Base-by-base conservation (phyloP, 2,888 invertebrate genomes). In the Epirrhoe tristata region DNA sequence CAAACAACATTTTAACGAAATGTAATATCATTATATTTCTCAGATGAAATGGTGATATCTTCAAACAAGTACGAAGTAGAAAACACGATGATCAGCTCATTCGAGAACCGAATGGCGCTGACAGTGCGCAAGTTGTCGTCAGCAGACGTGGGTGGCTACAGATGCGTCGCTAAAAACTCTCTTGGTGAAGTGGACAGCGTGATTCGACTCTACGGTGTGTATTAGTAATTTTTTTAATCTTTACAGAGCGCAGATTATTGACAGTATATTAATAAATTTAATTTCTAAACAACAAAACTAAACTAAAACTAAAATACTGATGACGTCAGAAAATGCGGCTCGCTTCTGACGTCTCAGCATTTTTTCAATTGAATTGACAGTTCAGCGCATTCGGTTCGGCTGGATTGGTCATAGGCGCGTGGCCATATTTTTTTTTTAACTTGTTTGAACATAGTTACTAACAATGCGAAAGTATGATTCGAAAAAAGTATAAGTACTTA, bases 181-280 rank as follows among this genome's bases (percentile, higher is more conserved):
- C 94, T 98, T 2, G 98, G 98, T 0, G 98, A 97, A 86, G 97
- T 97, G 17, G 98, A 98, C 84, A 97, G 97, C 89, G 96, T 96
- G 81, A 97, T 98, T 80, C 95, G 97, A 74, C 93, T 98, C 59
- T 98, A 98, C 86, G 97, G 98, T 98, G 88, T 95, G 95, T 31
- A 43, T 43, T 5, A 10, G 4, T 43, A 4, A 6, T 43, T 43
- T 10, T 1, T 43, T 43, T n/a, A 7, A n/a, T 12, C 0, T 10
- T n/a, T 43, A 43, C 43, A n/a, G 43, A 8, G n/a, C 10, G 10
- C 12, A 34, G 48, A 48, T 50, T 50, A 50, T 17, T 17, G 36
- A 10, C 34, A 34, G 34, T 7, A 34, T 6, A 43, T 8, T 43
- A n/a, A n/a, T n/a, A n/a, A n/a, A n/a, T n/a, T n/a, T n/a, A n/a